Conservation (phyloP, 2,797 vertebrate species). For the Periophthalmus magnuspinnatus region DNA sequence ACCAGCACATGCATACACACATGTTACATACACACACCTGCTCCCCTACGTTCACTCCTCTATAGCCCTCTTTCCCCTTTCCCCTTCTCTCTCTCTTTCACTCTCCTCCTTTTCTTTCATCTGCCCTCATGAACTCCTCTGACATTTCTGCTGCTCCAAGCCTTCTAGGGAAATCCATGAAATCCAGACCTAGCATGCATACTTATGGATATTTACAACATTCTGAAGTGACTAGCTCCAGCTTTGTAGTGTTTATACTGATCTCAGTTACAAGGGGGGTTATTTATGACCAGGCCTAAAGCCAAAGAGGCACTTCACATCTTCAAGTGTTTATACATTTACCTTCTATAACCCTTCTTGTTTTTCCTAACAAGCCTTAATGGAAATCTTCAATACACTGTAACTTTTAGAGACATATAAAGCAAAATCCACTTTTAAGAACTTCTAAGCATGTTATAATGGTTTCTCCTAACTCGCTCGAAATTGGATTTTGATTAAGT, state of each 20-base stretch:
- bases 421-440: background rate
- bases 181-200: conserved; percentile 4
- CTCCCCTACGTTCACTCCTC: conserved; percentile 36
- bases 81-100: conserved; percentile 26
- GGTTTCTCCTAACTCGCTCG: background rate
- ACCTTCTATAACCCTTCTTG: background rate
- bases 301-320: conserved; percentile 28
- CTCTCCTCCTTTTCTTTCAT: conserved; percentile 38
- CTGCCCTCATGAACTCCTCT: conserved; percentile 32
- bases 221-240: conserved; percentile 14
- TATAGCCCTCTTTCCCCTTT: conserved; percentile 12
- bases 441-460: background rate
- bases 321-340: conserved; percentile 12
- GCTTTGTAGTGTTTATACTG: conserved; percentile 35
- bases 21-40: conserved; percentile 38
- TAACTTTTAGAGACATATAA: background rate
- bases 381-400: background rate
- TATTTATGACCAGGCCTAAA: conserved; percentile 21
- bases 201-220: conserved; percentile 33
- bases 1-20: conserved; percentile 50
- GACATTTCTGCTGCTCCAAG: conserved; percentile 40
- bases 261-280: conserved; percentile 21
- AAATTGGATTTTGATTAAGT: background rate
- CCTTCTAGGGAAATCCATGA: conserved; percentile 38
- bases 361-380: conserved; percentile 8